Evolutionary conservation across 2,888 invertebrate genomes (phyloP), one percentile per base, ranked within the genome.

Genomic region (Laothoe populi): DNA sequence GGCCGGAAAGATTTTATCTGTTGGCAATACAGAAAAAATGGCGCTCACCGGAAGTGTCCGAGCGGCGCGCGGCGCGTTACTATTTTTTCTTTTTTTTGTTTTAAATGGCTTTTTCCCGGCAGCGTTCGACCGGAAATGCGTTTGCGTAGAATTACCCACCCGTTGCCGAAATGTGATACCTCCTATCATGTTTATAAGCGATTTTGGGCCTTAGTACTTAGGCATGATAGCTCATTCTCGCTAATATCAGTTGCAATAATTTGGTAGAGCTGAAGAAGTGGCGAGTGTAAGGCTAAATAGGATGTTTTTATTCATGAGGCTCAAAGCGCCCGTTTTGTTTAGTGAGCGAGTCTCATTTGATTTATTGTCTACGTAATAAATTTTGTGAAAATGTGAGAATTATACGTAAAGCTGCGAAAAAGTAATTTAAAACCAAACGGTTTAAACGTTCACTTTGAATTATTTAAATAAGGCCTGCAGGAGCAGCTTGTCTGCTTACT

Each of bases 1-100:
- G 90, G 88, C 87, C 88, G 91, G 92, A 92, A 92, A 92, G 92
- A 92, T 92, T 92, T 92, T 92, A 92, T 92, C 92, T 90, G 92
- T 89, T 92, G 88, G 90, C 92, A 91, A 92, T 92, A 92, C 90
- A 92, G 92, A 92, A 92, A 92, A 92, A 92, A 92, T 92, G 90
- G 92, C 91, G 92, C 88, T 92, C 92, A 92, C 92, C 92, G 92
- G 92, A 92, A 92, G 92, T 92, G 92, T 92, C 92, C 92, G 90
- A 92, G 86, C 89, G 87, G 88, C 87, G 90, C 86, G 86, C 88
- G 83, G 90, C 90, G 86, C 88, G 90, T 88, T 90, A 91, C 91
- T 86, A 90, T 90, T 92, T 92, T 89, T 91, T 91, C 91, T 92
- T 92, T 89, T 91, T 92, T 92, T 92, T 92, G 91, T 92, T 92